Evolutionary conservation across 1,140 invertebrate species (phyloP), one percentile per base, ranked within the genome.

Genomic region (Drosophila littoralis): DNA sequence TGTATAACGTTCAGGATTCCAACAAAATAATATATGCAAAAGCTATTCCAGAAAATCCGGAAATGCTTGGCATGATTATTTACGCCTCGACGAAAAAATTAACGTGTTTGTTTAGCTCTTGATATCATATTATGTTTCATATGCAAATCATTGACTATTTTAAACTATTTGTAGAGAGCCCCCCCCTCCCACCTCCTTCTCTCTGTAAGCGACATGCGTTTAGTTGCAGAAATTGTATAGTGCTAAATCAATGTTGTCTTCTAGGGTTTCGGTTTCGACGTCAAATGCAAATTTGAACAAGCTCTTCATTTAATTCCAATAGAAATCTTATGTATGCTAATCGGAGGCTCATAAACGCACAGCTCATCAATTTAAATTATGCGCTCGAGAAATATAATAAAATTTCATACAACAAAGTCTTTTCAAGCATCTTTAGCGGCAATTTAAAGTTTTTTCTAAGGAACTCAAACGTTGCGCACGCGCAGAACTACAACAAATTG

Each of bases 341-440:
- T 83, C 12, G 33, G n/a, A 71, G 64, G 79, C 69, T 79, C 79
- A 88, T 72, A 77, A 78, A 75, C 28, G 54, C 46, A 46, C 58
- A 67, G 66, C 70, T 75, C 63, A 76, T 88, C 50, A 70, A 79
- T 22, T 50, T 42, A 66, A 81, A 75, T 76, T 61, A 67, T 69
- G 45, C 43, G 61, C 66, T 66, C 55, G 48, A 50, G 10, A 66
- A 65, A 43, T 32, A 36, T 69, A 40, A 61, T 38, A 46, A 73
- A 58, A 64, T 13, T 43, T 63, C 43, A 40, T 75, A 75, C 63
- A 64, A 35, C 22, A 54, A 40, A 46, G 40, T 60, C 33, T 17
- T 8, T 17, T 67, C 7, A 46, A 54, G 55, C 32, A 42, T 59
- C 63, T 66, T 40, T 43, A 52, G 32, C 58, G 45, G 52, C 43